Conservation (phyloP, 2,888 invertebrate genomes). For the Spisula subtruncata region DNA sequence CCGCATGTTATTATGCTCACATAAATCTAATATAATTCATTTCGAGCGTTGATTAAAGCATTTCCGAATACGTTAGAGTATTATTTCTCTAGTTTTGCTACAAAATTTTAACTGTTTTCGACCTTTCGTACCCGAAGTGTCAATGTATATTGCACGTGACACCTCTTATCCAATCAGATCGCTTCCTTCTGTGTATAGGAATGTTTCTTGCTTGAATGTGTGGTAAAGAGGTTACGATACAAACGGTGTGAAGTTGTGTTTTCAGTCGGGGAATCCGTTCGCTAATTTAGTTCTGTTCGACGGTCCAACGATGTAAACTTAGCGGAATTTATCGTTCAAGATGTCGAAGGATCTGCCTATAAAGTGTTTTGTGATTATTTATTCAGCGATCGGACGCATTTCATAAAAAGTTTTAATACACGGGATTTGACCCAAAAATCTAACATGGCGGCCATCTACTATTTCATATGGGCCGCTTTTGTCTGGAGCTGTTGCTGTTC, state of each 20-base stretch:
- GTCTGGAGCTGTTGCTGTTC: conserved; percentile 75
- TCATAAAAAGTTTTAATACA: conserved; percentile 61
- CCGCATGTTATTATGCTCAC: background rate
- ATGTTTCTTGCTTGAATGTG: conserved; percentile 73
- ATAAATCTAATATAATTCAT: background rate
- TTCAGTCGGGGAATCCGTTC: conserved; percentile 31
- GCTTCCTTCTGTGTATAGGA: conserved; percentile 70
- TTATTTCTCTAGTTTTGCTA: background rate
- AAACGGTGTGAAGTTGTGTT: conserved; percentile 60
- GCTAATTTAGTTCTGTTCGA: conserved; percentile 45
- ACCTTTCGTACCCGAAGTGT: conserved; percentile 71
- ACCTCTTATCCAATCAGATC: conserved; percentile 65
- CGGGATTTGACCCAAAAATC: conserved; percentile 75
- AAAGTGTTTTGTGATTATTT: conserved; percentile 36
- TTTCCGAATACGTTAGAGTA: background rate
- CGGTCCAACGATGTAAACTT: conserved; percentile 50
- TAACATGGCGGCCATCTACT: conserved; percentile 85
- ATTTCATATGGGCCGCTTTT: conserved; percentile 83
- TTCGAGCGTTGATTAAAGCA: background rate
- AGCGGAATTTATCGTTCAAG: conserved; percentile 46
- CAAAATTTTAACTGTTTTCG: conserved; percentile 56
- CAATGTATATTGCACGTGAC: conserved; percentile 74
- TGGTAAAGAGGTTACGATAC: conserved; percentile 70
- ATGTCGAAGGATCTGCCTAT: conserved; percentile 58
- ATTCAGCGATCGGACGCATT: conserved; percentile 57